These are phyloP conservation scores for Clarias laeviceps DNA, from an alignment of 2,797 vertebrate genomes.

Conservation along the genomic window DNA sequence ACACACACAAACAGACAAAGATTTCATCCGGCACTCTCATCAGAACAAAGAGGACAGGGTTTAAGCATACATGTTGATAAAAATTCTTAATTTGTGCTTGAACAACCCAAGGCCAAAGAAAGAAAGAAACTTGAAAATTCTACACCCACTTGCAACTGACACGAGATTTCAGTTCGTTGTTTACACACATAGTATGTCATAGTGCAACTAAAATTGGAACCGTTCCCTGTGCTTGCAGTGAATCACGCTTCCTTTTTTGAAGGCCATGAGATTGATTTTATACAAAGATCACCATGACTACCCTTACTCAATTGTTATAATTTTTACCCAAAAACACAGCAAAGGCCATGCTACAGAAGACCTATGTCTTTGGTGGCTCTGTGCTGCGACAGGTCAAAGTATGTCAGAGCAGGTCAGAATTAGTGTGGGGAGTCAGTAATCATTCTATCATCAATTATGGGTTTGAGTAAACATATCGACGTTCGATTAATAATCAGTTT, in stretches of 20 bases:
- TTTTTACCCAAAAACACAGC: slow-evolving; percentile 13
- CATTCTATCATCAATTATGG: too few relatives aligned
- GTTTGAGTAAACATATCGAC: too few relatives aligned
- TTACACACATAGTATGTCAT: slow-evolving; percentile 12
- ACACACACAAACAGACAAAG: slow-evolving; percentile 3
- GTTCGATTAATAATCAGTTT: too few relatives aligned
- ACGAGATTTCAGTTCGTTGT: background rate
- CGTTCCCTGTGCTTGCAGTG: slow-evolving; percentile 23
- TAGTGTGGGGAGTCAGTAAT: too few relatives aligned
- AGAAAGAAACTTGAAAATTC: slow-evolving; percentile 23
- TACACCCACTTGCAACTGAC: slow-evolving; percentile 32
- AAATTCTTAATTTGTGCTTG: slow-evolving; percentile 3
- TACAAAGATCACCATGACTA: slow-evolving; percentile 44
- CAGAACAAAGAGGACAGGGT: slow-evolving; percentile 3
- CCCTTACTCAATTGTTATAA: background rate
- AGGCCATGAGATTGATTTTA: slow-evolving; percentile 6
- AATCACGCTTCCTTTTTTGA: slow-evolving; percentile 34
- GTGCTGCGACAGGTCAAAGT: slow-evolving; percentile 11
- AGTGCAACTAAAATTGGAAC: slow-evolving; percentile 40
- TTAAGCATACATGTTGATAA: slow-evolving; percentile 10
- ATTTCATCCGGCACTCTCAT: background rate
- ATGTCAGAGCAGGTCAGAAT: background rate
- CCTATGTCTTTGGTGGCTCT: background rate
- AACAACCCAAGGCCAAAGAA: slow-evolving; percentile 41
- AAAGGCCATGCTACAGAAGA: background rate